Base-by-base conservation (phyloP, 2,797 vertebrate species). In the Poliocrania exsul region DNA sequence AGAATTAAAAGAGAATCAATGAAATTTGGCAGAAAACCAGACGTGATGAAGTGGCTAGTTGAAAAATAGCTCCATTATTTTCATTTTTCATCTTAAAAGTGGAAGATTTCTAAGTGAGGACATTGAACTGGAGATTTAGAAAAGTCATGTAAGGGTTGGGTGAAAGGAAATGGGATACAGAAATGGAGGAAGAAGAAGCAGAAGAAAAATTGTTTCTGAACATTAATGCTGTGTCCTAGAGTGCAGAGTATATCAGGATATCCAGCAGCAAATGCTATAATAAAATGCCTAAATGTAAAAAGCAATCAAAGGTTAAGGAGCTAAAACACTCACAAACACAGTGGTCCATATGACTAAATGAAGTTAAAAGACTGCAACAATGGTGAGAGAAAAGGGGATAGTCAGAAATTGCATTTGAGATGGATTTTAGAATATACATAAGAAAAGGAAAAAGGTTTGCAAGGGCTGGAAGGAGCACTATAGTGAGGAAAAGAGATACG, bases 361-460 rank as follows among this genome's bases (percentile, higher is more conserved):
- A 73, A 86, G 37, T 81, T 77, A 57, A 79, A 91, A 86, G 15
- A 53, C 31, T 85, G 12, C 61, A 90, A 51, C 33, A 83, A 54
- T 53, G 33, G 49, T 64, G 73, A 65, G 33, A 88, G 31, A 58
- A 88, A 88, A 62, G 67, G 7, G 23, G 19, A 29, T 37, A 51
- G 42, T 38, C 64, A 90, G 56, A 65, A 85, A 88, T 56, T 47
- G 33, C 31, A 10, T 67, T 65, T 42, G 29, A 87, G 62, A 51
- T 79, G 81, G n/a, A 24, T 75, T 93, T 80, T 90, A 49, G 77
- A 71, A 69, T 85, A 88, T 71, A 40, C 29, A 75, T 88, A 86
- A 73, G 24, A 70, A 72, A 79, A 78, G 18, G 72, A 53, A 62
- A 80, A 51, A 64, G 6, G 29, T 60, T 91, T 84, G 24, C 75